Evolutionary conservation across 2,113 vertebrate species (phyloP), one percentile per base, ranked within the genome.

Genomic region (Ceyx cyanopectus): DNA sequence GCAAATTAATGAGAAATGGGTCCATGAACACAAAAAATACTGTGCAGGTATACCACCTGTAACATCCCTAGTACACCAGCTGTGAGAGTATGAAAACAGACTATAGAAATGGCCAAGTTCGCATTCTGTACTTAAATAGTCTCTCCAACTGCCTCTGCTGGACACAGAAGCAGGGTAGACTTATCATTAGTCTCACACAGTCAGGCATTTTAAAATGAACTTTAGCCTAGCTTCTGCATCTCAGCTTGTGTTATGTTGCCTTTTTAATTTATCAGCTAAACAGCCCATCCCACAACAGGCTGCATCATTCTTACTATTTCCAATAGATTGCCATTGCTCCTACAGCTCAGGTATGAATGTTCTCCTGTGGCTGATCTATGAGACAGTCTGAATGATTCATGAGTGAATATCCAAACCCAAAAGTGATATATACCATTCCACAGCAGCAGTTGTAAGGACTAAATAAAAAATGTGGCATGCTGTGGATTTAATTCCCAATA

Each of bases 281-380:
- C 11, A 45, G 62, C 3, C n/a, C 41, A 58, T 54, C 20, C 30
- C 19, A 1, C 6, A 58, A 43, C 10, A 40, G 50, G 9, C 22
- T 51, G 48, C 40, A 41, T 13, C 12, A 24, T 29, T 79, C 41
- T 43, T 46, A 66, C 6, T 4, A 4, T 77, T 65, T 60, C 61
- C 45, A 72, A 12, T 4, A 77, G 29, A 60, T 32, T 77, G 43
- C 21, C 12, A 4, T 19, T 41, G 40, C 37, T 92, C 6, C 63
- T 70, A 12, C 10, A 70, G 21, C n/a, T 43, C 3, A 0, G 9
- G 24, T 41, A 75, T 1, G 4, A n/a, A n/a, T 30, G 8, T 6
- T 72, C 27, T 74, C 66, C 57, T 75, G 45, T 27, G 62, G 37
- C 20, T 87, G 83, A 67, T 8, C 17, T 18, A 27, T 4, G 16